Evolutionary conservation across 2,797 vertebrate genomes (phyloP), one percentile per base, ranked within the genome.

Genomic region (Lerista edwardsae): DNA sequence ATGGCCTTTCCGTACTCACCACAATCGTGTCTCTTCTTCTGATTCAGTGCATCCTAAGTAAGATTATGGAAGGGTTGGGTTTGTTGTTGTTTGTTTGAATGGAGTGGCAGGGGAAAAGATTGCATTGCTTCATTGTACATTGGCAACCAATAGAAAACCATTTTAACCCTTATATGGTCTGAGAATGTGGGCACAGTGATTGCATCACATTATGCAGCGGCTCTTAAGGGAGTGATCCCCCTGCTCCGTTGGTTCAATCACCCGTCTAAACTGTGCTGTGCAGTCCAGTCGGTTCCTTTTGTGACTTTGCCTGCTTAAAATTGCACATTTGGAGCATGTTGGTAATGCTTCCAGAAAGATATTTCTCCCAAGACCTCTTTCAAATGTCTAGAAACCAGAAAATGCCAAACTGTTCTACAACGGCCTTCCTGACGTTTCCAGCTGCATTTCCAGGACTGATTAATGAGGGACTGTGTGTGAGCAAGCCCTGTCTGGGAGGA

Each of bases 1-100:
- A 75, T 55, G 51, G 15, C 47, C 31, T 75, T 75, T 75, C 69
- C n/a, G n/a, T 68, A 36, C 36, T 75, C n/a, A 34, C 21, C 47
- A 34, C 62, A 75, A 75, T 61, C 61, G 74, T 41, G 12, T 64
- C 79, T 73, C 47, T 44, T 75, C 62, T 75, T 75, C 68, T 61
- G 84, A 79, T 84, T 72, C 55, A 78, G 39, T 62, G 78, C 68
- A 79, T 71, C 25, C 59, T 62, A 84, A 78, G 75, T 67, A 64
- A 39, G 34, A 74, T 80, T 80, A 80, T 75, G 80, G 47, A 75
- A 55, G 65, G 21, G 21, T n/a, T n/a, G n/a, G n/a, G n/a, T n/a
- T n/a, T n/a, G n/a, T n/a, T n/a, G n/a, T n/a, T 44, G 71, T 34
- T 74, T 57, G 72, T 65, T 44, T 44, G 47, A 59, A 23, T 57